These are phyloP conservation scores for Hyposoter didymator DNA, from an alignment of 2,888 invertebrate species.

Conservation along the genomic window DNA sequence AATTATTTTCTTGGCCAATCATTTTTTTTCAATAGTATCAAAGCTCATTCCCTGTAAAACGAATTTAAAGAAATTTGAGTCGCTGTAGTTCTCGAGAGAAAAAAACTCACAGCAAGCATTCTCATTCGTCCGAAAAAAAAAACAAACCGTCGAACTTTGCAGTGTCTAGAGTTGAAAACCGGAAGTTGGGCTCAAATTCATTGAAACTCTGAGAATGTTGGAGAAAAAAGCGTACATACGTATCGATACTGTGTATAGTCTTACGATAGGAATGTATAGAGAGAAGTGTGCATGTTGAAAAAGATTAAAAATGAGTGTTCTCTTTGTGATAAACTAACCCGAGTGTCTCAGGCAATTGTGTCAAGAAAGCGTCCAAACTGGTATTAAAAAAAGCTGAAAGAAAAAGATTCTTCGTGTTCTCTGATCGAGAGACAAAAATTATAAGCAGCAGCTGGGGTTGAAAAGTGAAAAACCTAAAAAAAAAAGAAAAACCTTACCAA, in stretches of 20 bases:
- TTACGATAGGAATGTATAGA: conserved; percentile 22
- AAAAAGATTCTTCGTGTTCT: not conserved
- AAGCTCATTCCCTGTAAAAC: not conserved
- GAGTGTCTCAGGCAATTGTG: conserved; percentile 4
- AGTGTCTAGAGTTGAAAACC: not conserved
- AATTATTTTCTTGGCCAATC: not conserved
- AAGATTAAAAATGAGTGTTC: conserved; percentile 35
- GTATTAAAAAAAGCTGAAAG: not conserved
- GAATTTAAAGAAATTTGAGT: not conserved
- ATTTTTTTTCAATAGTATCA: not conserved
- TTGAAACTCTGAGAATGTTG: not conserved
- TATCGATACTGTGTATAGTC: conserved; percentile 30
- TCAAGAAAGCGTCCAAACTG: conserved; percentile 19
- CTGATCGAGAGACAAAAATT: not conserved
- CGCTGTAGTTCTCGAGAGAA: not conserved
- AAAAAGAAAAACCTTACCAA: not conserved
- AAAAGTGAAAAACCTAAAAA: not conserved
- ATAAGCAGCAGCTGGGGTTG: not conserved
- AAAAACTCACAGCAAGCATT: too few species aligned
- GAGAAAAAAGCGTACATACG: not conserved
- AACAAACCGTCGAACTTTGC: not conserved
- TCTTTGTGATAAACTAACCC: conserved; percentile 47
- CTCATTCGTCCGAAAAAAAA: not conserved
- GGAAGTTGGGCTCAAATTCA: not conserved
- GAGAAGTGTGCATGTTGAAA: conserved; percentile 22